Base-by-base conservation (phyloP, 1,140 invertebrate species). In the Portunus trituberculatus region DNA sequence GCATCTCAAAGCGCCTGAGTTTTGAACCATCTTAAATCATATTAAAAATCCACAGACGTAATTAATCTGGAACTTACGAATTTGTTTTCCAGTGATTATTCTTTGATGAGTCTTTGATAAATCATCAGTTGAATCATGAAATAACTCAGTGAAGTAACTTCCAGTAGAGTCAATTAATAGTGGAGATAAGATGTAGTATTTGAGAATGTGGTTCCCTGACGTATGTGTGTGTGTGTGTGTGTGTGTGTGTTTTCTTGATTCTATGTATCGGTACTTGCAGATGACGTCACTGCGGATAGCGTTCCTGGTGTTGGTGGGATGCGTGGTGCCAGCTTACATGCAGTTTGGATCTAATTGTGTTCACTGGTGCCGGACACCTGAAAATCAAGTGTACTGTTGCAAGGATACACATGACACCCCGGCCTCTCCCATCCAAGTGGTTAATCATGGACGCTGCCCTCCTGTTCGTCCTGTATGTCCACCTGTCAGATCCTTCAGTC, bases 291-390 rank as follows among this genome's bases (percentile, higher is more conserved):
- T 96, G 45, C 97, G 97, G 97, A 97, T 98, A 32, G 96, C 98
- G 31, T 97, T 98, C 91, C 98, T 98, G 96, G 20, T 88, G 31
- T 10, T 39, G 86, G 86, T 32, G 45, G 45, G 10, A 0, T 88
- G 32, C 25, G 86, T 32, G 32, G 45, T 28, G 28, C 31, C 31
- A 14, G 20, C 86, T 32, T 32, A 31, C 28, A 14, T 31, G 98
- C 98, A 12, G 97, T 97, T 16, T 98, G 98, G 0, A 97, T 97
- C 96, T 97, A 97, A 0, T 97, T 97, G 96, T 98, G 98, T 32
- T 97, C 97, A 86, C 97, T 98, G 96, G 98, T 97, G 89, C 46
- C 25, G 39, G 0, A 45, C 91, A 31, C 91, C 91, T 20, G 91
- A 90, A 32, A 29, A 29, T 28, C 91, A 92, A 45, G 52, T 31